These are phyloP conservation scores for Bagarius yarrelli DNA, from an alignment of 2,113 vertebrate species.

Conservation along the genomic window DNA sequence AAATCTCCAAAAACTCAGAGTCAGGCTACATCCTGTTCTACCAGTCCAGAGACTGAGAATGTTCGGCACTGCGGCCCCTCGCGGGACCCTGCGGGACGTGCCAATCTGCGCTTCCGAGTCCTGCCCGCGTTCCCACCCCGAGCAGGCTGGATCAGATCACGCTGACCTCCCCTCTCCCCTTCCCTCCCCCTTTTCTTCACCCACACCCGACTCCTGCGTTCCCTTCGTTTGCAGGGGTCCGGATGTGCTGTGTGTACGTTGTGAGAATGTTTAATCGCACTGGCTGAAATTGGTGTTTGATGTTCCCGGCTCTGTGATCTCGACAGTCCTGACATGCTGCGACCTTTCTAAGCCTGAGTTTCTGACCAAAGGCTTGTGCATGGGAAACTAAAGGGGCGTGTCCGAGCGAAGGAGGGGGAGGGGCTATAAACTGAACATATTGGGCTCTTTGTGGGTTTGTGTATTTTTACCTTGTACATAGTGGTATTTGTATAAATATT, in stretches of 20 bases:
- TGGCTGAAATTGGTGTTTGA: constrained; percentile 40
- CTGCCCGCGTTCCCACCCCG: constrained; percentile 54
- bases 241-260: constrained; percentile 60
- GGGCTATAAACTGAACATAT: constrained; percentile 42
- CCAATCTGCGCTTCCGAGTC: constrained; percentile 51
- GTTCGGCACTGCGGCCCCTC: constrained; percentile 43
- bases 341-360: constrained; percentile 47
- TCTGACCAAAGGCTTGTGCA: constrained; percentile 57
- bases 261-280: constrained; percentile 45
- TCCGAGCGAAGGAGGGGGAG: constrained; percentile 32
- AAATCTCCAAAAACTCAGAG: constrained; percentile 98
- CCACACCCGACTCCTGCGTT: constrained; percentile 31
- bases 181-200: not conserved
- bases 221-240: constrained; percentile 42
- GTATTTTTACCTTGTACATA: constrained; percentile 89
- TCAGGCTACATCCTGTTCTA: constrained; percentile 99
- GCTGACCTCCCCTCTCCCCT: constrained; percentile 2
- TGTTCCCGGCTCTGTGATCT: constrained; percentile 41
- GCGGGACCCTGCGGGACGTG: constrained; percentile 45
- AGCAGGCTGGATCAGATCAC: constrained; percentile 39
- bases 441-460: constrained; percentile 56
- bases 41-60: constrained; percentile 90
- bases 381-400: constrained; percentile 41
- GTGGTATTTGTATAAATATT: constrained; percentile 85
- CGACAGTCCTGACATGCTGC: constrained; percentile 50